Evolutionary conservation across 2,113 vertebrate genomes (phyloP).

Genomic region (Delphinus delphis): DNA sequence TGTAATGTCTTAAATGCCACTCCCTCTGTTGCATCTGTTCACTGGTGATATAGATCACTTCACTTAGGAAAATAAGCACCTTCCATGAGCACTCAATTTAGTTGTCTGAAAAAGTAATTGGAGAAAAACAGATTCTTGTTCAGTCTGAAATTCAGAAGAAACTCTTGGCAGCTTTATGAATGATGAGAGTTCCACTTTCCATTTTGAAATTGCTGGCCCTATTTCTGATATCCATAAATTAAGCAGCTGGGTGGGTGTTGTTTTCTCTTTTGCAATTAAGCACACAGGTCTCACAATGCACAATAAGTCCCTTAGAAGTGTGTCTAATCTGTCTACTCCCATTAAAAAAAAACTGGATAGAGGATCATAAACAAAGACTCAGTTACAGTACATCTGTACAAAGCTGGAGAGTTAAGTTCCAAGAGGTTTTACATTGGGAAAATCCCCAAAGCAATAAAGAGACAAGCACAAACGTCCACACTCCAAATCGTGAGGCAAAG

Average conservation of each 20-base stretch:
- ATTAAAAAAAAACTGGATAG: slow-evolving; percentile 73
- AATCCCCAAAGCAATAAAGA: slow-evolving; percentile 75
- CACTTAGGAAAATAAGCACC: slow-evolving; percentile 44
- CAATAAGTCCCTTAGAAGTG: slow-evolving; percentile 82
- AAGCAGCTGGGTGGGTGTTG: slow-evolving; percentile 75
- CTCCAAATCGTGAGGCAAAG: slow-evolving; percentile 65
- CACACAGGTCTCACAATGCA: slow-evolving; percentile 69
- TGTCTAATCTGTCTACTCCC: slow-evolving; percentile 78
- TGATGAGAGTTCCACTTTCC: slow-evolving; percentile 74
- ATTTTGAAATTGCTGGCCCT: slow-evolving; percentile 77
- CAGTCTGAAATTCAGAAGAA: slow-evolving; percentile 44
- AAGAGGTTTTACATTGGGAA: slow-evolving; percentile 78
- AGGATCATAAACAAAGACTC: slow-evolving; percentile 78
- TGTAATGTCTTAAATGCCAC: background rate
- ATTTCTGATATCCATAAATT: slow-evolving; percentile 80
- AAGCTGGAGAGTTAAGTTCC: slow-evolving; percentile 66
- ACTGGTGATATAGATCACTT: background rate
- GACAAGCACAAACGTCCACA: slow-evolving; percentile 68
- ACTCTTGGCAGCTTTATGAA: slow-evolving; percentile 73
- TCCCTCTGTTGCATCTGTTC: slow-evolving; percentile 34
- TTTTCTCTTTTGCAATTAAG: slow-evolving; percentile 72
- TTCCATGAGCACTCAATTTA: slow-evolving; percentile 65
- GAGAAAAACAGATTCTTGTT: slow-evolving; percentile 73
- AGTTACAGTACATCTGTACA: slow-evolving; percentile 75
- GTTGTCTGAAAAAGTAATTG: slow-evolving; percentile 72